Evolutionary conservation across 2,888 invertebrate genomes (phyloP), one percentile per base, ranked within the genome.

Genomic region (Orchestes rusci): DNA sequence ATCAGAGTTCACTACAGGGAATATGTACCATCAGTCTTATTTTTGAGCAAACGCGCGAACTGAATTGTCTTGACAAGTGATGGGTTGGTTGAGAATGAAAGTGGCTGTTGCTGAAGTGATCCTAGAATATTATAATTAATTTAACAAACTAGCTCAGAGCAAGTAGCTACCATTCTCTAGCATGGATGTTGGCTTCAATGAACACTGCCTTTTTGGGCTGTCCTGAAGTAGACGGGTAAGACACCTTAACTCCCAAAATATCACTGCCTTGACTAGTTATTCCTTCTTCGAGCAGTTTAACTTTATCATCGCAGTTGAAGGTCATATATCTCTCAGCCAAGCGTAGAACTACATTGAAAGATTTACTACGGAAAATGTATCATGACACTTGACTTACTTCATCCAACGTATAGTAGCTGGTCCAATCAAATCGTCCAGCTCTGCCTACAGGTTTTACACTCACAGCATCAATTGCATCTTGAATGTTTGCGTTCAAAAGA

Each of bases 11-110:
- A 74, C 67, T 0, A 80, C 76, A 0, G 86, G 85, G 44, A 87
- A 72, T 48, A 87, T 73, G 58, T 84, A 81, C 84, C 84, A n/a
- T n/a, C n/a, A 87, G 55, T 85, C 80, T 53, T 80, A 78, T 41
- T 71, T 71, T 50, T 82, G 76, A 1, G 82, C 78, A 56, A 85
- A 63, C 7, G 66, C 61, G 16, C 76, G 70, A 5, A 62, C 41
- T 4, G 18, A 68, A 1, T 71, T 54, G 51, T 82, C 73, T 1
- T 61, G 59, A 28, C 79, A 80, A 1, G 75, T 79, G n/a, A 86
- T 63, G 12, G 87, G 65, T 62, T 83, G 73, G 53, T 84, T 79
- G 17, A 87, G 76, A 36, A 86, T 74, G 68, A 53, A 67, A 4
- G 65, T 63, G 20, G 52, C 56, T 2, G 59, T 60, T 10, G 67